Conservation (phyloP, 2,797 vertebrate species). For the Parotocinclus haroldoi region DNA sequence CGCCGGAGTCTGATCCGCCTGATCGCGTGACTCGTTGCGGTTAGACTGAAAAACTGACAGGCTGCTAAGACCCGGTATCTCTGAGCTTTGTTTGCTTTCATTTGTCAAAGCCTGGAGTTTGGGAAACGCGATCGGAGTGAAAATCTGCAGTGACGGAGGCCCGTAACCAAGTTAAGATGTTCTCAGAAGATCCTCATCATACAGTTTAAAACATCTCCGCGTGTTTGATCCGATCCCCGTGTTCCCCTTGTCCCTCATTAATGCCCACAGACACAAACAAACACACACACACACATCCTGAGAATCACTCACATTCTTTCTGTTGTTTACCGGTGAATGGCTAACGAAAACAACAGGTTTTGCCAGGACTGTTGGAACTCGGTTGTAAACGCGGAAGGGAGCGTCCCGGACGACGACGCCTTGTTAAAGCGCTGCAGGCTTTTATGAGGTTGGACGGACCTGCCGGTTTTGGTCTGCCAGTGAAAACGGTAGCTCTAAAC, state of each 20-base stretch:
- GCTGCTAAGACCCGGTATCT: neutral
- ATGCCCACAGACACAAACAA: neutral
- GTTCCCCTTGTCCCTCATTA: no score
- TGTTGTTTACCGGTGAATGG: constrained; percentile 24
- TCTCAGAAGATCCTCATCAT: no score
- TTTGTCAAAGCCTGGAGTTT: no score
- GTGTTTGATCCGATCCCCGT: no score
- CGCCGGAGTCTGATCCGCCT: neutral
- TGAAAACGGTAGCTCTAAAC: neutral
- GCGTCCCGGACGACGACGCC: neutral
- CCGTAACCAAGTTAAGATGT: no score
- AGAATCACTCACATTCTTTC: neutral
- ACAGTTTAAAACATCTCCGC: no score
- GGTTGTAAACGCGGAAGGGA: constrained; percentile 1
- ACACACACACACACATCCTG: constrained; percentile 9
- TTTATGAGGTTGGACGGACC: constrained; percentile 8
- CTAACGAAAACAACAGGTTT: constrained; percentile 5
- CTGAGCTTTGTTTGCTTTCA: no score
- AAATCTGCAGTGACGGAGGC: no score
- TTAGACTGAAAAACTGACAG: neutral
- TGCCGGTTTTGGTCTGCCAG: neutral
- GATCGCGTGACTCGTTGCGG: neutral
- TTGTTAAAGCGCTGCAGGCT: constrained; percentile 17
- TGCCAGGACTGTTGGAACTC: constrained; percentile 28
- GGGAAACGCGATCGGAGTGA: no score